Percentiles rank a stretch among this genome's conserved stretches.
phyloP scores from a whole-genome alignment of 2,888 invertebrate species.

The Lymantria dispar region DNA sequence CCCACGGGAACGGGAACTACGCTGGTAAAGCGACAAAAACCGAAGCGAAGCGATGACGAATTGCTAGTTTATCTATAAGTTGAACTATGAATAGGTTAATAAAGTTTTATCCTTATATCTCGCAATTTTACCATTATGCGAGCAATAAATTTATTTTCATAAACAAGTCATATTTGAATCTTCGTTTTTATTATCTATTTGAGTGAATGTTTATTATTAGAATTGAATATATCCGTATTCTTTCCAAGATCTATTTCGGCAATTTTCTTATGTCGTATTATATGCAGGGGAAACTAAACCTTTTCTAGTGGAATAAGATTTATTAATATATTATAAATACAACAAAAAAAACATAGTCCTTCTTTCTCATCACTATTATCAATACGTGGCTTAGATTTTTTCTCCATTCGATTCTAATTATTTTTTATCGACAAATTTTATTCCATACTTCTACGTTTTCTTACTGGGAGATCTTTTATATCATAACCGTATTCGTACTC shows the following conservation, averaged over 20 bases:
- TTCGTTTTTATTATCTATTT: not conserved
- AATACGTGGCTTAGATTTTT: not conserved
- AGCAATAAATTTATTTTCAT: too few species aligned
- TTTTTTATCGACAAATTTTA: not conserved
- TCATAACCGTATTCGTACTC: constrained; percentile 64
- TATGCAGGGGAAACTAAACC: not conserved
- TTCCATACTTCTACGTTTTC: constrained; percentile 42
- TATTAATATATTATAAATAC: not conserved
- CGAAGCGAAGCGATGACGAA: too few species aligned
- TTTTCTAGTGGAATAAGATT: not conserved
- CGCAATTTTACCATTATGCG: too few species aligned
- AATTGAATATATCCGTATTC: not conserved
- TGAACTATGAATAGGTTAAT: too few species aligned
- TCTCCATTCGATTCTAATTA: not conserved
- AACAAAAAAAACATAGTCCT: not conserved
- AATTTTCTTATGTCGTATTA: not conserved
- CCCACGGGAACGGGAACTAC: too few species aligned
- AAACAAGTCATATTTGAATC: not conserved
- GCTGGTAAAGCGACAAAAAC: too few species aligned
- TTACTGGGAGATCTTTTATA: constrained; percentile 55
- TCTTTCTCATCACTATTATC: not conserved
- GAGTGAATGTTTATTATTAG: not conserved
- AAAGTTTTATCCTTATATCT: too few species aligned
- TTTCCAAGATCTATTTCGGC: not conserved
- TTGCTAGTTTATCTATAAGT: too few species aligned